Evolutionary conservation across 2,797 vertebrate genomes (phyloP).

Genomic region (Centropyge bicolor): DNA sequence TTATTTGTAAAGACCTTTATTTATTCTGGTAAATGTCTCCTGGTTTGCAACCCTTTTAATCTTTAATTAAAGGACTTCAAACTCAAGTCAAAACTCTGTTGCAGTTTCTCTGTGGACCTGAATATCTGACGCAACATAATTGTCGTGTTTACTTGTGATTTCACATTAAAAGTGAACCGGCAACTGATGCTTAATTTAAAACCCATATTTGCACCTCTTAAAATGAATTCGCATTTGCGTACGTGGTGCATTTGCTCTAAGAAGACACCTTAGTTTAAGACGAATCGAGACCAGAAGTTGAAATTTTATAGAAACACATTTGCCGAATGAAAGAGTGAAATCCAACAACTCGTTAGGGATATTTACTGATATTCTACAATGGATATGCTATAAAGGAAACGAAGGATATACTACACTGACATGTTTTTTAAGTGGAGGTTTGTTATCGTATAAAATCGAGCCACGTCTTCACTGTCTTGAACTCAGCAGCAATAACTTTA

Average conservation of each 20-base stretch:
- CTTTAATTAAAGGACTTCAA: background rate
- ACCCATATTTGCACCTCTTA: background rate
- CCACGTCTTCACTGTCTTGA: background rate
- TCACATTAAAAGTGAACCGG: background rate
- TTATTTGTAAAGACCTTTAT: background rate
- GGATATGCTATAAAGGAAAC: background rate
- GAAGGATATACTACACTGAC: background rate
- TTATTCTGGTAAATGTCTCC: background rate
- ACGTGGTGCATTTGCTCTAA: background rate
- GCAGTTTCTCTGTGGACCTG: slow-evolving; percentile 2
- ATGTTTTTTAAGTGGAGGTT: background rate
- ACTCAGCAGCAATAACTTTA: background rate
- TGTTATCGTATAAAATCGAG: background rate
- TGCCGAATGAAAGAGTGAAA: background rate
- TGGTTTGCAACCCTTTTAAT: background rate
- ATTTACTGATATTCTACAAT: background rate
- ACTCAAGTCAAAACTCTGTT: background rate
- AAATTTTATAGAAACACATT: background rate
- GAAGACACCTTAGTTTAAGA: background rate
- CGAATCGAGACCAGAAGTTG: background rate
- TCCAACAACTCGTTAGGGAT: background rate
- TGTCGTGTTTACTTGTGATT: background rate
- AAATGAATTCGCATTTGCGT: background rate
- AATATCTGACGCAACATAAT: background rate
- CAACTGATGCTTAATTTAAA: background rate